These are phyloP conservation scores for Cotesia glomerata DNA, from an alignment of 1,140 invertebrate species.

Conservation along the genomic window DNA sequence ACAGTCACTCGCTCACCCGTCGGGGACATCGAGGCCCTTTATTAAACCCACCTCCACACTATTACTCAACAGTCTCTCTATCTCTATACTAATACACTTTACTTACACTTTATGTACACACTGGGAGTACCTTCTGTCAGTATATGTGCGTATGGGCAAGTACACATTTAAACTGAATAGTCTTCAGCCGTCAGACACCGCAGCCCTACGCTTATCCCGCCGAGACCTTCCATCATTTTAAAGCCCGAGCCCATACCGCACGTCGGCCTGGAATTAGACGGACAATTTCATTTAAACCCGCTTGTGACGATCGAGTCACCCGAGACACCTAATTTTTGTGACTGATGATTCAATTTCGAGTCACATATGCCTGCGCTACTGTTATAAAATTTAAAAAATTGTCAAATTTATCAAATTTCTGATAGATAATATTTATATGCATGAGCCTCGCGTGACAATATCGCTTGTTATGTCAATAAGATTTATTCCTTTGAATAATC, in stretches of 20 bases:
- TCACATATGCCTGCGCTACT: too few species aligned
- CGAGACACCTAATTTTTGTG: constrained; percentile 13
- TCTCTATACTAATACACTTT: background rate
- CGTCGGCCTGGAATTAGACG: constrained; percentile 53
- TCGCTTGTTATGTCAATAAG: too few species aligned
- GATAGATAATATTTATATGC: background rate
- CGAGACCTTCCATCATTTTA: constrained; percentile 58
- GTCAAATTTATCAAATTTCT: background rate
- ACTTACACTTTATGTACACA: background rate
- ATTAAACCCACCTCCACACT: constrained; percentile 22
- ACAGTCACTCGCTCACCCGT: constrained; percentile 16
- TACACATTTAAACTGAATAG: background rate
- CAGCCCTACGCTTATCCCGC: constrained; percentile 38
- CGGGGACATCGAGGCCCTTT: constrained; percentile 27
- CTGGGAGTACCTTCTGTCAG: too few species aligned
- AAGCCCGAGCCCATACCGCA: constrained; percentile 38
- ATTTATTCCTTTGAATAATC: too few species aligned
- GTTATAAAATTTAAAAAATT: background rate
- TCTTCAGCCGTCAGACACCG: background rate
- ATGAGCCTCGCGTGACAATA: too few species aligned
- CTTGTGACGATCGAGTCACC: constrained; percentile 21
- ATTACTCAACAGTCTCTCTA: background rate
- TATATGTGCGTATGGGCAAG: too few species aligned
- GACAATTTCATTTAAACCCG: constrained; percentile 51
- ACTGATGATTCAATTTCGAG: constrained; percentile 49